Percentiles rank a stretch among this genome's conserved stretches.
Evolutionary conservation across 2,113 vertebrate genomes (phyloP).

Genomic region (Gulo gulo): DNA sequence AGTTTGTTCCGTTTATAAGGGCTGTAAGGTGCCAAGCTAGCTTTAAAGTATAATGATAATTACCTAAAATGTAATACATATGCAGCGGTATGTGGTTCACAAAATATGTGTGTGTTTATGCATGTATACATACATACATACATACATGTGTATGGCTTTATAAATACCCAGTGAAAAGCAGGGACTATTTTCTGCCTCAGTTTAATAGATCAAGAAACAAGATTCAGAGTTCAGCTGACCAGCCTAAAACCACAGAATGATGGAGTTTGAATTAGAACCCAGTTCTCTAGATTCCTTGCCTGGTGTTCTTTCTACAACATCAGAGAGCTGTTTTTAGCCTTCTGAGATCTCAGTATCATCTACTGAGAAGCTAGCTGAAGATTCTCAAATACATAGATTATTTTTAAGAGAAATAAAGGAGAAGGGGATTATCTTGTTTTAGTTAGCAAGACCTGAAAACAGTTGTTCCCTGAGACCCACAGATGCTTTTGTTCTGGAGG

Average conservation of each 20-base stretch:
- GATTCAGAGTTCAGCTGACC: neutral
- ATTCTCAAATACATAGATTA: neutral
- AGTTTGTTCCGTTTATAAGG: neutral
- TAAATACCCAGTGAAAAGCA: neutral
- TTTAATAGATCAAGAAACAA: neutral
- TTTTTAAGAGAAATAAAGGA: constrained; percentile 31
- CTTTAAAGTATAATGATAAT: constrained; percentile 22
- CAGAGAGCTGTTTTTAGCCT: neutral
- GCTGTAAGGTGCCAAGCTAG: neutral
- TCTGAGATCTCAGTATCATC: neutral
- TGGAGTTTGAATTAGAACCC: neutral
- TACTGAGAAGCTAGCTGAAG: neutral
- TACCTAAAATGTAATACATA: neutral
- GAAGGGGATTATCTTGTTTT: neutral
- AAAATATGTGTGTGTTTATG: neutral
- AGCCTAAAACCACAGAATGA: neutral
- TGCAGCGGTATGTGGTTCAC: neutral
- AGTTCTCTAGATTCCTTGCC: neutral
- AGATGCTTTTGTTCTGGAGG: neutral
- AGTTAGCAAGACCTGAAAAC: neutral
- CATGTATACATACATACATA: too few relatives aligned
- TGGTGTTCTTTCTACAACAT: neutral
- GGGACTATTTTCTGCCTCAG: neutral
- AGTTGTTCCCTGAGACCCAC: neutral
- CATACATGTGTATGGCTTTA: neutral